Conservation (phyloP, 1,140 invertebrate species). For the Nautilus pompilius region DNA sequence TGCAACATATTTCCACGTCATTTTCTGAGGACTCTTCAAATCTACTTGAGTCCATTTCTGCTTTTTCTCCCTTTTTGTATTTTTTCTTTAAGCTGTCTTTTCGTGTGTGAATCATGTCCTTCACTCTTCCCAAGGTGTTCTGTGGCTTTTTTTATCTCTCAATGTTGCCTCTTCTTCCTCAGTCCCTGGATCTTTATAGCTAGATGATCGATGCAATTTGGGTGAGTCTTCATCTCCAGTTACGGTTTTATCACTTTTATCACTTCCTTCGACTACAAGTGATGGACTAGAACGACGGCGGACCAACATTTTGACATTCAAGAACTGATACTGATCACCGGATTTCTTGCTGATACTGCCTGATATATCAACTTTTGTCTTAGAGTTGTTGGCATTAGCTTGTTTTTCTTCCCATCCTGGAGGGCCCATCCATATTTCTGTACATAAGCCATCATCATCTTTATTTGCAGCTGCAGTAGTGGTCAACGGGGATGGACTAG, state of each 20-base stretch:
- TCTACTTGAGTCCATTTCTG: slow-evolving; percentile 6
- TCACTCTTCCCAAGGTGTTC: slow-evolving; percentile 69
- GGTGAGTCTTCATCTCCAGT: slow-evolving; percentile 18
- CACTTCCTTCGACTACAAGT: slow-evolving; percentile 33
- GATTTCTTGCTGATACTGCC: slow-evolving; percentile 4
- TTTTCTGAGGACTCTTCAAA: slow-evolving; percentile 33
- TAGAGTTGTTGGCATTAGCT: slow-evolving; percentile 16
- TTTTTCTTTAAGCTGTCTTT: slow-evolving; percentile 64
- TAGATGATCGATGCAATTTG: slow-evolving; percentile 32
- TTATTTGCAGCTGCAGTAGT: slow-evolving; percentile 6
- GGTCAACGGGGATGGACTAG: slow-evolving; percentile 30
- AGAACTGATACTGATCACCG: slow-evolving; percentile 20
- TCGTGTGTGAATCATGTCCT: slow-evolving; percentile 69
- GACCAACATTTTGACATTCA: slow-evolving; percentile 25
- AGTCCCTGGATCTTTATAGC: slow-evolving; percentile 32
- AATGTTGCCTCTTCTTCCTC: slow-evolving; percentile 3
- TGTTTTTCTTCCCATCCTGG: slow-evolving; percentile 45
- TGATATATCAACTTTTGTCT: slow-evolving; percentile 9
- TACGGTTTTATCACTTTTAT: slow-evolving; percentile 18
- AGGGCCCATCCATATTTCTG: slow-evolving; percentile 48
- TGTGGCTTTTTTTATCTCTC: slow-evolving; percentile 32
- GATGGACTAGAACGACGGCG: slow-evolving; percentile 44
- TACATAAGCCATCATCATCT: slow-evolving; percentile 20
- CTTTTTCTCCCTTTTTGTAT: slow-evolving; percentile 18
- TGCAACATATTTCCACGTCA: slow-evolving; percentile 28